phyloP scores from a whole-genome alignment of 2,113 vertebrate genomes.

The Seriola aureovittata region DNA sequence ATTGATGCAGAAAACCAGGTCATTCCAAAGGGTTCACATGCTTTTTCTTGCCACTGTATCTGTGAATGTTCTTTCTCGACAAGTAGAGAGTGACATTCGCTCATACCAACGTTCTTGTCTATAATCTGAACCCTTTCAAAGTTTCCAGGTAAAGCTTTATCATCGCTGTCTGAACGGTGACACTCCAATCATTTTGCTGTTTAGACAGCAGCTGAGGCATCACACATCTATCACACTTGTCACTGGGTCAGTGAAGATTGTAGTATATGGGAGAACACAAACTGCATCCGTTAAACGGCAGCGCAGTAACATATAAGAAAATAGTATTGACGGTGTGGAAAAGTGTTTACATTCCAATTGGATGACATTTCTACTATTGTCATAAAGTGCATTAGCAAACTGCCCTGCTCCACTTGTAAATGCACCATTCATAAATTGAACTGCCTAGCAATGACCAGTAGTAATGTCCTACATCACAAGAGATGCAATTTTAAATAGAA shows the following conservation, averaged over 20 bases:
- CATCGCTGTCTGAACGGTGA: slow-evolving; percentile 49
- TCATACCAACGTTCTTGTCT: slow-evolving; percentile 41
- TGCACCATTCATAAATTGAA: slow-evolving; percentile 73
- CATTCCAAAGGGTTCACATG: no score
- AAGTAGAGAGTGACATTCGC: slow-evolving; percentile 26
- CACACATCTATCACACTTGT: slow-evolving; percentile 41
- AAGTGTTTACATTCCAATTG: slow-evolving; percentile 63
- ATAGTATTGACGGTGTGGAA: slow-evolving; percentile 38
- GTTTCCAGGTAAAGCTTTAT: slow-evolving; percentile 60
- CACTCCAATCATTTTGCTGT: slow-evolving; percentile 40
- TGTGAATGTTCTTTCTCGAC: slow-evolving; percentile 64
- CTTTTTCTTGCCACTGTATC: background rate
- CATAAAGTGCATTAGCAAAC: slow-evolving; percentile 60
- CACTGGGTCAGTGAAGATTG: slow-evolving; percentile 31
- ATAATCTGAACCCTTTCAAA: slow-evolving; percentile 59
- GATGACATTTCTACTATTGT: slow-evolving; percentile 53
- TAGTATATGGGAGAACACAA: slow-evolving; percentile 19
- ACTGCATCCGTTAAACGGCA: slow-evolving; percentile 40
- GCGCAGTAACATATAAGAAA: slow-evolving; percentile 15
- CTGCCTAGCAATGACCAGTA: slow-evolving; percentile 62
- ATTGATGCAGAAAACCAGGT: no score
- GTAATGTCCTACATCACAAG: slow-evolving; percentile 50
- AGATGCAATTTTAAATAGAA: slow-evolving; percentile 46
- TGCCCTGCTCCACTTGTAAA: slow-evolving; percentile 72
- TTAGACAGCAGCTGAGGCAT: slow-evolving; percentile 33